Conservation (phyloP, 2,113 vertebrate species). For the Myrmecophaga tridactyla region DNA sequence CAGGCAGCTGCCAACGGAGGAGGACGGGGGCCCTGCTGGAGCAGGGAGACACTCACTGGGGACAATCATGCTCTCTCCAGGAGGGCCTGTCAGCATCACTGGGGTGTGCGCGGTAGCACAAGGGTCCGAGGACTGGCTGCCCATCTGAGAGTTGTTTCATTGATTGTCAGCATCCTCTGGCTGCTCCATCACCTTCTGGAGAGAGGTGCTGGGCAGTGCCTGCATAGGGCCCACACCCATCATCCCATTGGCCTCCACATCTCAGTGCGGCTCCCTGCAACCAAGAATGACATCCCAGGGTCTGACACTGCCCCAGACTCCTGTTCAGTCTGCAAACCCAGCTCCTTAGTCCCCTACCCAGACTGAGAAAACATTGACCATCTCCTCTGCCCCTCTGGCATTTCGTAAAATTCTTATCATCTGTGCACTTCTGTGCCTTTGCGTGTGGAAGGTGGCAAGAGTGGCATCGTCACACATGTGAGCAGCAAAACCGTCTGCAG, state of each 20-base stretch:
- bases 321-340: too few relatives aligned
- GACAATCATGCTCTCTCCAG: slow-evolving; percentile 87
- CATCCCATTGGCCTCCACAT: slow-evolving; percentile 82
- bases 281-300: too few relatives aligned
- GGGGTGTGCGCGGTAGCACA: slow-evolving; percentile 86
- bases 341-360: too few relatives aligned
- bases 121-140: slow-evolving; percentile 82
- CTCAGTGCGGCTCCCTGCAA: slow-evolving; percentile 87
- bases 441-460: too few relatives aligned
- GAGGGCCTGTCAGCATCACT: slow-evolving; percentile 88
- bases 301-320: too few relatives aligned
- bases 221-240: slow-evolving; percentile 71
- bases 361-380: too few relatives aligned
- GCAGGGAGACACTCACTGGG: slow-evolving; percentile 87
- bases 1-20: background rate
- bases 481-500: rapidly evolving
- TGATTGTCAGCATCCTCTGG: slow-evolving; percentile 94
- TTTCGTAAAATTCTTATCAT: too few relatives aligned
- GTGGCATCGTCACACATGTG: too few relatives aligned
- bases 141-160: slow-evolving; percentile 89
- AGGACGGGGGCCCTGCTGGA: background rate
- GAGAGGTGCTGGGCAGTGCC: slow-evolving; percentile 84
- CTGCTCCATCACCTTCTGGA: slow-evolving; percentile 85
- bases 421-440: too few relatives aligned
- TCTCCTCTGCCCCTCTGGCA: too few relatives aligned